phyloP scores from a whole-genome alignment of 2,888 invertebrate species.

The Metellina segmentata region DNA sequence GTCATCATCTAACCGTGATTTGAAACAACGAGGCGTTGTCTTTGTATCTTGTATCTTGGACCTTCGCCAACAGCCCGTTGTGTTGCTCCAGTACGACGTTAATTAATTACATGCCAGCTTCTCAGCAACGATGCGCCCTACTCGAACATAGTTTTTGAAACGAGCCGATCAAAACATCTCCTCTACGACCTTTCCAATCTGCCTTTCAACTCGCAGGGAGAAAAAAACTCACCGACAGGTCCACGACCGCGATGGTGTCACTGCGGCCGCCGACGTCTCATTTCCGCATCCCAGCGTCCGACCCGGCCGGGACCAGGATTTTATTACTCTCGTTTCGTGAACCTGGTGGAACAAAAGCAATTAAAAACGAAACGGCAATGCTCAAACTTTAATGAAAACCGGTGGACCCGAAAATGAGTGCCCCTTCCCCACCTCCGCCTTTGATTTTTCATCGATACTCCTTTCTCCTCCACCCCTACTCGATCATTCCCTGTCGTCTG shows the following conservation, averaged over 20 bases:
- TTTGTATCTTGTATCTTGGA: no score
- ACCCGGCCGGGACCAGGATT: background rate
- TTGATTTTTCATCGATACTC: constrained; percentile 67
- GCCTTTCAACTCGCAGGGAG: background rate
- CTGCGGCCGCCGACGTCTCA: background rate
- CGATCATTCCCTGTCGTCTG: constrained; percentile 59
- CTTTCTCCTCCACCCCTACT: constrained; percentile 21
- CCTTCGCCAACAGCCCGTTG: no score
- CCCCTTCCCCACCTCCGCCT: background rate
- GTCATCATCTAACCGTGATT: no score
- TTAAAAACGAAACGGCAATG: constrained; percentile 42
- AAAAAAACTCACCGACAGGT: background rate
- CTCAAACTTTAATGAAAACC: background rate
- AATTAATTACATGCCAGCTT: no score
- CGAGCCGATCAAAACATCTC: background rate
- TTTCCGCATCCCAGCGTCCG: background rate
- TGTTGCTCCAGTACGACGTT: no score
- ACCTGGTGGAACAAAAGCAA: constrained; percentile 65
- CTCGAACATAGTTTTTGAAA: background rate
- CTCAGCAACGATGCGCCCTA: background rate
- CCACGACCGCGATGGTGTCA: background rate
- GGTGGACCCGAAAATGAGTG: constrained; percentile 14
- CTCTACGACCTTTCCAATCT: background rate
- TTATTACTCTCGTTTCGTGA: constrained; percentile 53
- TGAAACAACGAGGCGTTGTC: no score